Evolutionary conservation across 2,888 invertebrate species (phyloP).

Genomic region (Alloscopus bannaensis): DNA sequence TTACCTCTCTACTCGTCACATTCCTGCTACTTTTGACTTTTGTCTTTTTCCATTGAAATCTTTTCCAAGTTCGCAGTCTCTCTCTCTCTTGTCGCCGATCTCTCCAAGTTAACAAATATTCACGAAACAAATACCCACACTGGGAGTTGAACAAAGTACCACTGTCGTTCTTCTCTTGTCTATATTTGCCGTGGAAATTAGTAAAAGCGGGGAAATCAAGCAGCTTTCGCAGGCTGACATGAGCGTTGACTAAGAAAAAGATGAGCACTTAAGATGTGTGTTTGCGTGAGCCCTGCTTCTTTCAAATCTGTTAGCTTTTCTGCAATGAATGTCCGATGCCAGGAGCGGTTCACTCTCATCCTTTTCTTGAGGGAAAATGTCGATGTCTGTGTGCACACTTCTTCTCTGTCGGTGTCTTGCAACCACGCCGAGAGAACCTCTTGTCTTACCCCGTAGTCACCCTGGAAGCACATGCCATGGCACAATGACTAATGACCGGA

Average conservation of each 20-base stretch:
- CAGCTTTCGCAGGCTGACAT: constrained; percentile 35
- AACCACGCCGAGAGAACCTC: too few species aligned
- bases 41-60: too few species aligned
- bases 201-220: constrained; percentile 45
- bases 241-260: too few species aligned
- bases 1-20: too few species aligned
- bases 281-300: too few species aligned
- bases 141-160: not conserved
- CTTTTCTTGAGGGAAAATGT: constrained; percentile 18
- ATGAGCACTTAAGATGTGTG: constrained; percentile 57
- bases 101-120: too few species aligned
- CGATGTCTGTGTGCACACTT: not conserved
- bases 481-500: constrained; percentile 52
- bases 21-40: constrained; percentile 1
- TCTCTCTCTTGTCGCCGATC: too few species aligned
- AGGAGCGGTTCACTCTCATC: constrained; percentile 41
- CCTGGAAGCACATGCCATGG: too few species aligned
- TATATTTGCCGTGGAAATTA: constrained; percentile 34
- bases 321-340: constrained; percentile 54
- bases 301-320: constrained; percentile 56
- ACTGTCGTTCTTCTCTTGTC: not conserved
- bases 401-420: constrained; percentile 11
- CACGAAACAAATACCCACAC: not conserved
- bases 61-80: too few species aligned
- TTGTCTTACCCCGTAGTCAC: too few species aligned